phyloP scores from a whole-genome alignment of 2,888 invertebrate species.

The Acrobasis suavella region DNA sequence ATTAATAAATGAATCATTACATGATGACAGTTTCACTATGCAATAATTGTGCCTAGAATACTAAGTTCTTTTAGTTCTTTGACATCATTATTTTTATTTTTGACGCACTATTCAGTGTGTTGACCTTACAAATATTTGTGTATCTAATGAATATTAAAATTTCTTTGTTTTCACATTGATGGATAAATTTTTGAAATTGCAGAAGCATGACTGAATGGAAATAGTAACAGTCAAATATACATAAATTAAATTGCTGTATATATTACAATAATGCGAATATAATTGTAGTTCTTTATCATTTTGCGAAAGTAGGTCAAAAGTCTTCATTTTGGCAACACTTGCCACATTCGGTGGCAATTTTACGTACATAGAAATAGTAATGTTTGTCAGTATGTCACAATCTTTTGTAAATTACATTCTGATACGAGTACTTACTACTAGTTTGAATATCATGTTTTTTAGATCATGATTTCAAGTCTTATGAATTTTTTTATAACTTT shows the following conservation, averaged over 20 bases:
- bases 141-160: background rate
- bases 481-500: no score
- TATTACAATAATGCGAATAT: constrained; percentile 25
- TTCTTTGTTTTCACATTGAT: background rate
- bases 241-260: constrained; percentile 2
- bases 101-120: background rate
- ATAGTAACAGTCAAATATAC: background rate
- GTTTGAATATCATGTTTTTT: no score
- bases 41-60: background rate
- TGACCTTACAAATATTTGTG: background rate
- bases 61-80: background rate
- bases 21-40: no score
- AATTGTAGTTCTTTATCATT: constrained; percentile 19
- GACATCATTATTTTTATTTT: background rate
- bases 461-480: background rate
- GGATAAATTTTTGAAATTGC: background rate
- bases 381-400: background rate
- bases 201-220: background rate
- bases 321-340: constrained; percentile 21
- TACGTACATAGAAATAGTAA: constrained; percentile 2
- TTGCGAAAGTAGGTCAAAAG: constrained; percentile 24
- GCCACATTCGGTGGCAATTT: constrained; percentile 18
- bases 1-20: no score
- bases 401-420: background rate
- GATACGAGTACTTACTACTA: background rate